phyloP scores from a whole-genome alignment of 92 coral and sea anemone genomes.

The Parazoanthus darwini region DNA sequence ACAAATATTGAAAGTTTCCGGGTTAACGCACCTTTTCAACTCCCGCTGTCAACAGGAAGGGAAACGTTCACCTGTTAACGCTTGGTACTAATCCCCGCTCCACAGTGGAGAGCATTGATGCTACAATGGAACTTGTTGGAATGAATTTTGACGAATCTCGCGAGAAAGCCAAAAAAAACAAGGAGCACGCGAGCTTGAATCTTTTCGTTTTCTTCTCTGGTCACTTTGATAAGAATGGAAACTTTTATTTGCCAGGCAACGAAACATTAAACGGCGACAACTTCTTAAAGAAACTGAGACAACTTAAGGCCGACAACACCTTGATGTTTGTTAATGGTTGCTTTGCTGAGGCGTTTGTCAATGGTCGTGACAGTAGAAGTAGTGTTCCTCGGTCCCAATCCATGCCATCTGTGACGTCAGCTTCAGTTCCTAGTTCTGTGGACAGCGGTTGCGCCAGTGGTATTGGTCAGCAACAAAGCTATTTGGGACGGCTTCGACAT shows the following conservation, averaged over 20 bases:
- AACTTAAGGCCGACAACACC: neutral
- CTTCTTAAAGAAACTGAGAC: neutral
- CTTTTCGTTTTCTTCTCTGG: constrained; percentile 7
- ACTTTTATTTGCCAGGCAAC: neutral
- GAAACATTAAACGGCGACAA: neutral
- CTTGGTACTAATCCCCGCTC: neutral
- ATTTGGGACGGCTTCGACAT: neutral
- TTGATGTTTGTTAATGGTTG: constrained; percentile 21
- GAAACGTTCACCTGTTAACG: neutral
- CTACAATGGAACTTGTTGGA: neutral
- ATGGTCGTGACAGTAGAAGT: neutral
- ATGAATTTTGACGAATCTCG: neutral
- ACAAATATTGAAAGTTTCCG: neutral
- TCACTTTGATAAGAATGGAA: neutral
- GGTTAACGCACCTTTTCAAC: neutral
- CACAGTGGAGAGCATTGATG: neutral
- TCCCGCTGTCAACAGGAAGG: neutral
- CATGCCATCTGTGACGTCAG: neutral
- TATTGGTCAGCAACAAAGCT: neutral
- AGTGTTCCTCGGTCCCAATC: neutral
- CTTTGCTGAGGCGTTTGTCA: neutral
- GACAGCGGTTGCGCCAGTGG: neutral
- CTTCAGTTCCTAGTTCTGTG: neutral
- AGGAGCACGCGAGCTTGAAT: neutral
- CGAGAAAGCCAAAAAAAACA: neutral